A percentile compares a stretch with the other conserved stretches of the same genome.
Conservation (phyloP, 2,888 invertebrate genomes). For the Cyrtodaria siliqua region DNA sequence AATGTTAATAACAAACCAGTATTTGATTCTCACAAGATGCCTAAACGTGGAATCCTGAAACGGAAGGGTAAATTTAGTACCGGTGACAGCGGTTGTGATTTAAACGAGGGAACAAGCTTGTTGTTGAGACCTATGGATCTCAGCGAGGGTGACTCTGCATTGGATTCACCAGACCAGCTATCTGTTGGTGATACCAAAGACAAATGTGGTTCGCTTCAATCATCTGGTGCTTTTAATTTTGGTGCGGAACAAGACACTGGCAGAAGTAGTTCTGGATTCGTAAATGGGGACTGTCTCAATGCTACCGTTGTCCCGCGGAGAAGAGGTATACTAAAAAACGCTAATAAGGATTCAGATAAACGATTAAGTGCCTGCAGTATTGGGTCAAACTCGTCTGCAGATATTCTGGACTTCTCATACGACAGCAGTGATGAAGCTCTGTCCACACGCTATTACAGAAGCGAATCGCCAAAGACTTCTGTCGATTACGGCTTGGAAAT, state of each 20-base stretch:
- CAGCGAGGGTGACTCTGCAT: constrained; percentile 59
- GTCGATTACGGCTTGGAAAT: constrained; percentile 31
- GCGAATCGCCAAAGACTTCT: constrained; percentile 22
- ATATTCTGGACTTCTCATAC: constrained; percentile 83
- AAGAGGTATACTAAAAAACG: constrained; percentile 79
- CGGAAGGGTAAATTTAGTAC: constrained; percentile 77
- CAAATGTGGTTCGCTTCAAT: constrained; percentile 2
- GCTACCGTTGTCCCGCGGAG: constrained; percentile 67
- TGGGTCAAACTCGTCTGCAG: constrained; percentile 84
- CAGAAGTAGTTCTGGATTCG: constrained; percentile 1
- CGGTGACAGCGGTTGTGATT: constrained; percentile 78
- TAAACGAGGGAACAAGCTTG: constrained; percentile 65
- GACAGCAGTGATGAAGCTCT: constrained; percentile 79
- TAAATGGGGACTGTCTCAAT: constrained; percentile 21
- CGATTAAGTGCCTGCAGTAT: constrained; percentile 81
- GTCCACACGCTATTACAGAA: constrained; percentile 33
- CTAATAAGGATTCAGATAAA: constrained; percentile 74
- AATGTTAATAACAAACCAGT: constrained; percentile 46
- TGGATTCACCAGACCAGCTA: constrained; percentile 53
- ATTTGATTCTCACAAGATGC: constrained; percentile 80
- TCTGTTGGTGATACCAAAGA: constrained; percentile 12
- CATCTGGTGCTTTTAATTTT: constrained; percentile 47
- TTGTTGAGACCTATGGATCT: constrained; percentile 54
- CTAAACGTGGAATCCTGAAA: constrained; percentile 82
- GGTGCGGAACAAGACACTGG: background rate